phyloP scores from a whole-genome alignment of 2,888 invertebrate genomes.

The Siphlonurus alternatus region DNA sequence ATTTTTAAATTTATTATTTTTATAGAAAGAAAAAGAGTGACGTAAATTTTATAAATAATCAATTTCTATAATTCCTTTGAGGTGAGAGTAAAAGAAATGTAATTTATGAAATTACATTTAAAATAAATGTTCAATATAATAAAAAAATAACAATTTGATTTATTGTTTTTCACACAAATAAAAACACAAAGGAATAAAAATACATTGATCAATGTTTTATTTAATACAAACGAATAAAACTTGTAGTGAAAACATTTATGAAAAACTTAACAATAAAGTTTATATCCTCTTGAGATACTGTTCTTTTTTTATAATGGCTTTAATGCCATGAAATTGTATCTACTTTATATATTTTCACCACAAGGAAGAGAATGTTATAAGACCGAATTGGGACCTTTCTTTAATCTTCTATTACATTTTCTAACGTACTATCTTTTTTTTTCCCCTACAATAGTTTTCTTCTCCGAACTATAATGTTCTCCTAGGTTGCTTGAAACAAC shows the following conservation, averaged over 20 bases:
- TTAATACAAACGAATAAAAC: too few relatives aligned
- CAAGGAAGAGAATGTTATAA: neutral
- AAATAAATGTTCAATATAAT: too few relatives aligned
- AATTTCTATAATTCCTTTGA: too few relatives aligned
- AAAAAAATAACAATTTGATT: too few relatives aligned
- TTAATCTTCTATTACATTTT: conserved; percentile 3
- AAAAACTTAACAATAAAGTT: neutral
- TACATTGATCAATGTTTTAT: too few relatives aligned
- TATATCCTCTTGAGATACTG: neutral
- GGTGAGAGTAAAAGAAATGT: too few relatives aligned
- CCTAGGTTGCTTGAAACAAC: neutral
- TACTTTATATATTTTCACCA: neutral
- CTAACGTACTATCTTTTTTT: neutral
- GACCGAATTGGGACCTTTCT: neutral
- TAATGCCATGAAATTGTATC: neutral
- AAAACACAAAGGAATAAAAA: too few relatives aligned
- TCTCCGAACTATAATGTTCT: neutral
- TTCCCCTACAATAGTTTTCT: neutral
- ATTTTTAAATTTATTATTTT: too few relatives aligned
- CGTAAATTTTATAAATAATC: too few relatives aligned
- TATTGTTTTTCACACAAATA: too few relatives aligned
- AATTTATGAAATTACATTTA: too few relatives aligned
- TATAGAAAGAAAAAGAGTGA: too few relatives aligned
- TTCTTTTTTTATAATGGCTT: neutral
- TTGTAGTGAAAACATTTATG: neutral